Base-by-base conservation (phyloP, 2,888 invertebrate genomes). In the Lycaena phlaeas region DNA sequence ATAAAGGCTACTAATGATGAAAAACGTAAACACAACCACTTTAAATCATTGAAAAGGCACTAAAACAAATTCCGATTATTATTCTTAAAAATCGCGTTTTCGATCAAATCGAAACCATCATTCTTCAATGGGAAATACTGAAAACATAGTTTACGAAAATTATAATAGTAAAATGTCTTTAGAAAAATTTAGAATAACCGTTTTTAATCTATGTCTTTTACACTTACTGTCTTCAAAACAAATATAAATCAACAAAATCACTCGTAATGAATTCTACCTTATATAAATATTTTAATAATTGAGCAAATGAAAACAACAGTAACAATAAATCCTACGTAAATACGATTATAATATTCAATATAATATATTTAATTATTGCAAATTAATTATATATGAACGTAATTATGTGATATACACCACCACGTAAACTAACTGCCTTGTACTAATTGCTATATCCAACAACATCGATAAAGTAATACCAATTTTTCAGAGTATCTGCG, bases 261-360 rank as follows among this genome's bases (percentile, higher is more conserved):
- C 31, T 25, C 43, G 43, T 43, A 46, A 40, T 22, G 38, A 70
- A 68, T 61, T 68, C 68, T 79, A 75, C 61, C 75, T 76, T 75
- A 78, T 60, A 61, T 66, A 68, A 74, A 76, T 66, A 74, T 72
- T 73, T 66, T 75, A 66, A 74, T 69, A 75, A 79, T 82, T 82
- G 84, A 84, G 84, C 84, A 84, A 82, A 82, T 81, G 54, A 82
- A 73, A 78, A 76, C 73, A 81, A 81, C 78, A 81, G 58, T 72
- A 81, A 81, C 76, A 79, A 72, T 76, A 71, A 60, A 64, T 67
- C 55, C 63, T 71, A 70, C 59, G 64, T 67, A 69, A 68, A 68
- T 64, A 71, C 67, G 70, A 76, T 69, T 76, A 74, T 65, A 71
- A 75, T 61, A 58, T 44, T 43, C 36, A 12, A 46, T 46, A 54